A percentile compares a stretch with the other conserved stretches of the same genome.
Conservation (phyloP, 2,113 vertebrate species). For the Strix uralensis region DNA sequence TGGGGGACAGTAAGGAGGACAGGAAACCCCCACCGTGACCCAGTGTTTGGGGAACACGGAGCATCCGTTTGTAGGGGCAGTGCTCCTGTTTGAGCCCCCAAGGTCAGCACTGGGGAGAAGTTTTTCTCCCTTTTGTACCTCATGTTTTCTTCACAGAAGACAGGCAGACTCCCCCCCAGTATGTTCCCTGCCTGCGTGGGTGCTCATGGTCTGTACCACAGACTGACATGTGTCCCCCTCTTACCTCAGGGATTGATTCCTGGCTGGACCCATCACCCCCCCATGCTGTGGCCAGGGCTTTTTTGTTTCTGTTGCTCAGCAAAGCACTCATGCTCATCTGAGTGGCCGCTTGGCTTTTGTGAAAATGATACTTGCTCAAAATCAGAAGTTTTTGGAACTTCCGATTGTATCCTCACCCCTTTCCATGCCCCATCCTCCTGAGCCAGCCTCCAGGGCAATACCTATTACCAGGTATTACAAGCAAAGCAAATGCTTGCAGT, state of each 20-base stretch:
- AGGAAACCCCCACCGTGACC: background rate
- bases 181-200: fast-evolving
- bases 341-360: background rate
- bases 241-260: background rate
- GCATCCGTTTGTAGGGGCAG: background rate
- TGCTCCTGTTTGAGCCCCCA: background rate
- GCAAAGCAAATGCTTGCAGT: background rate
- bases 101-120: background rate
- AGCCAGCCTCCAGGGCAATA: background rate
- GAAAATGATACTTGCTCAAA: background rate
- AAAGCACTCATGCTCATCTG: background rate
- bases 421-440: background rate
- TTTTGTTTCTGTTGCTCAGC: background rate
- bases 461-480: background rate
- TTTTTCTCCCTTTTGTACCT: background rate
- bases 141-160: background rate
- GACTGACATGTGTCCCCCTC: background rate
- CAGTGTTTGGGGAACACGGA: background rate
- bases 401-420: background rate
- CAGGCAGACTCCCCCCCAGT: background rate
- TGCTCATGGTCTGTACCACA: background rate
- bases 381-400: background rate
- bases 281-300: background rate
- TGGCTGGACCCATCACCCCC: background rate
- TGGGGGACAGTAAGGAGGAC: background rate